These are phyloP conservation scores for Solen grandis DNA, from an alignment of 1,140 invertebrate species.

Conservation along the genomic window DNA sequence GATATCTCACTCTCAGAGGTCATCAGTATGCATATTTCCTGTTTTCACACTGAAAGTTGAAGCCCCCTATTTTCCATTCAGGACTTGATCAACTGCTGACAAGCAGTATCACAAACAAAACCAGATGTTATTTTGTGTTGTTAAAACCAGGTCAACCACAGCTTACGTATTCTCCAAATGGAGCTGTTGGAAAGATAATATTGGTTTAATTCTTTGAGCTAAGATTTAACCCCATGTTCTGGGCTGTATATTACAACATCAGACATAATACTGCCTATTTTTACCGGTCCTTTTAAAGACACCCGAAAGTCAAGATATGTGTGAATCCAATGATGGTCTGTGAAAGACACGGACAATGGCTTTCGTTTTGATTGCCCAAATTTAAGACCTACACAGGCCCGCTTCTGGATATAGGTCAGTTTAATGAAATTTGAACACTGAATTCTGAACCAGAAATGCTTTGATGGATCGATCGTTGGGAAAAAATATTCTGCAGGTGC, in stretches of 20 bases:
- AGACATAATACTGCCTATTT: constrained; percentile 68
- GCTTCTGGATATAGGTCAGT: constrained; percentile 64
- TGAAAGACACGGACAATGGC: constrained; percentile 67
- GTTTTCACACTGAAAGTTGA: too few relatives aligned
- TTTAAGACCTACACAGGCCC: constrained; percentile 73
- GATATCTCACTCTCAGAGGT: too few relatives aligned
- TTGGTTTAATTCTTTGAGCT: too few relatives aligned
- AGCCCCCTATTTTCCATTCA: too few relatives aligned
- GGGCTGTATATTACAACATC: constrained; percentile 65
- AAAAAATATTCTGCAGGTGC: constrained; percentile 76
- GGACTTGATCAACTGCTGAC: too few relatives aligned
- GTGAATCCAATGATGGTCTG: constrained; percentile 78
- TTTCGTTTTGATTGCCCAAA: constrained; percentile 62
- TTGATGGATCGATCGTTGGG: constrained; percentile 74
- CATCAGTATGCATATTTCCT: too few relatives aligned
- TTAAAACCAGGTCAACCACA: too few relatives aligned
- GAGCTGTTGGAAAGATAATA: too few relatives aligned
- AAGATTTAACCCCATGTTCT: too few relatives aligned
- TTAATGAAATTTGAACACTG: constrained; percentile 65
- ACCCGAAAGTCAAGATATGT: constrained; percentile 72
- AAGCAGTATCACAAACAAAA: too few relatives aligned
- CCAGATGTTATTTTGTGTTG: too few relatives aligned
- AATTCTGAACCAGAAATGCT: constrained; percentile 67
- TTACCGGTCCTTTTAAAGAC: constrained; percentile 64
- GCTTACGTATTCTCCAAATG: too few relatives aligned